phyloP scores from a whole-genome alignment of 92 coral and sea anemone genomes.

The Parazoanthus atlanticus region DNA sequence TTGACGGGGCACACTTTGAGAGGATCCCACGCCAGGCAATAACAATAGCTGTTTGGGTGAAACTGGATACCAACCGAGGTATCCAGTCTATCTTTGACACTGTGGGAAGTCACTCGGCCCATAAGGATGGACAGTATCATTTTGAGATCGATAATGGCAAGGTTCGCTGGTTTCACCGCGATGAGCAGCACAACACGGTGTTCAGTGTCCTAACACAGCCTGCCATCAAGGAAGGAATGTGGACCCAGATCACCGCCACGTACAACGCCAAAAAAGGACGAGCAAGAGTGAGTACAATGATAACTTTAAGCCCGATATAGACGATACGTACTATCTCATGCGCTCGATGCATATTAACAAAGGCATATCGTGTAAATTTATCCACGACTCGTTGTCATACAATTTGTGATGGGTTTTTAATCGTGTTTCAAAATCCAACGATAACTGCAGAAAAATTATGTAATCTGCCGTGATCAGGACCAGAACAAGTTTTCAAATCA shows the following conservation, averaged over 20 bases:
- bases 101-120: conserved; percentile 80
- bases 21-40: conserved; percentile 82
- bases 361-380: no score
- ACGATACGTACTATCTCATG: background rate
- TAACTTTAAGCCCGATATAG: no score
- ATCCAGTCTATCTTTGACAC: conserved; percentile 97
- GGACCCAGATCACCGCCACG: conserved; percentile 90
- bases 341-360: background rate
- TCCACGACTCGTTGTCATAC: no score
- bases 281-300: conserved; percentile 75
- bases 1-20: conserved; percentile 86
- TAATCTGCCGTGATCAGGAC: background rate
- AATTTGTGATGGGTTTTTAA: no score
- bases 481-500: background rate
- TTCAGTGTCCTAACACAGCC: conserved; percentile 84
- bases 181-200: conserved; percentile 77
- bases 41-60: conserved; percentile 94
- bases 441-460: no score
- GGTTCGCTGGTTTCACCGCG: conserved; percentile 98
- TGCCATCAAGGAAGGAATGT: conserved; percentile 66
- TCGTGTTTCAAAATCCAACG: no score
- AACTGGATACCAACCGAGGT: conserved; percentile 85
- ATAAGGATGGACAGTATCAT: conserved; percentile 92
- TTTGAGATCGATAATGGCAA: conserved; percentile 88
- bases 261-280: conserved; percentile 75